phyloP scores from a whole-genome alignment of 1,140 invertebrate species.

The Bombus haemorrhoidalis region DNA sequence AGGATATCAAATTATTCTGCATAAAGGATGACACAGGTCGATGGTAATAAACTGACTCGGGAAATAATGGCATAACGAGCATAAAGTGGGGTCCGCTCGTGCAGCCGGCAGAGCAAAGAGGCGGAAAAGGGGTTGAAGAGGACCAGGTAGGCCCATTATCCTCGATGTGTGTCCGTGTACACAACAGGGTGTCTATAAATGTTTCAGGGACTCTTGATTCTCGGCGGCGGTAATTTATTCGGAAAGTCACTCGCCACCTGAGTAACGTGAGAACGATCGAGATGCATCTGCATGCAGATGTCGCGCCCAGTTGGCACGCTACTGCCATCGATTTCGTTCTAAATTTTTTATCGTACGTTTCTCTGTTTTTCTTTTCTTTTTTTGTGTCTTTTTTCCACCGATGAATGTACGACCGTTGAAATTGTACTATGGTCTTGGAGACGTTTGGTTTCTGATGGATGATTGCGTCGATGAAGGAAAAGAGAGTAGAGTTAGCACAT shows the following conservation, averaged over 20 bases:
- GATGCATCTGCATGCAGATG: conserved; percentile 71
- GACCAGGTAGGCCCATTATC: conserved; percentile 73
- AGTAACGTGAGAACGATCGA: conserved; percentile 76
- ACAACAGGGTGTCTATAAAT: conserved; percentile 69
- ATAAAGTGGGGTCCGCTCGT: conserved; percentile 67
- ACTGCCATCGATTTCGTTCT: conserved; percentile 43
- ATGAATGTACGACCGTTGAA: background rate
- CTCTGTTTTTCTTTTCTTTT: background rate
- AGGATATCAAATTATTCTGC: conserved; percentile 68
- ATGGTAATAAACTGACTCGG: conserved; percentile 70
- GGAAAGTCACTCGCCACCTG: conserved; percentile 72
- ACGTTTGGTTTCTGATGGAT: background rate
- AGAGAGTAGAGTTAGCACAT: background rate
- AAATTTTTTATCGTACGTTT: conserved; percentile 18
- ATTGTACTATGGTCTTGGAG: background rate
- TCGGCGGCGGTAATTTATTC: conserved; percentile 74
- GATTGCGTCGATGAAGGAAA: background rate
- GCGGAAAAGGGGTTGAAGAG: conserved; percentile 67
- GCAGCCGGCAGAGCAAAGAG: conserved; percentile 66
- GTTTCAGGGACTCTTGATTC: conserved; percentile 66
- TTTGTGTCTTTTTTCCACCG: background rate
- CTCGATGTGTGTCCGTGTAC: conserved; percentile 58
- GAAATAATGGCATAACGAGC: conserved; percentile 70
- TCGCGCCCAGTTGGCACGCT: conserved; percentile 63
- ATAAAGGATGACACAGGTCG: conserved; percentile 71